Percentiles rank a stretch among this genome's conserved stretches.
Conservation (phyloP, 2,113 vertebrate species). For the Tenrec ecaudatus region DNA sequence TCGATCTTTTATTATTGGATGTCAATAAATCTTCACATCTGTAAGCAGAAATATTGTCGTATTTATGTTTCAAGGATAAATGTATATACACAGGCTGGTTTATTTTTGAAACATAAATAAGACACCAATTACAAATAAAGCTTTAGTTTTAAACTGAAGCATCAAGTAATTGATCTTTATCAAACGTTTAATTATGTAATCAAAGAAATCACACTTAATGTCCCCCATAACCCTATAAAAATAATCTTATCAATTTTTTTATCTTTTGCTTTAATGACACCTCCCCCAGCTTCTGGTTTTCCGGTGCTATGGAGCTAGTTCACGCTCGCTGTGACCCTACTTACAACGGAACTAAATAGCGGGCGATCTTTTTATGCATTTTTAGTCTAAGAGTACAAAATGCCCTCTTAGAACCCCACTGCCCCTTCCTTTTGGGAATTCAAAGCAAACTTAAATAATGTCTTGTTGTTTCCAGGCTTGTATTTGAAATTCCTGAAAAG, state of each 20-base stretch:
- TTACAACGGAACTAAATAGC: background rate
- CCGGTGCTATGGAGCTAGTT: background rate
- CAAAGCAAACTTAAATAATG: conserved; percentile 7
- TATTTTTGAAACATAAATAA: conserved; percentile 24
- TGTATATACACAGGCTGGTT: background rate
- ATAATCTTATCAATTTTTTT: conserved; percentile 10
- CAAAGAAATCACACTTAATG: background rate
- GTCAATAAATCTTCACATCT: background rate
- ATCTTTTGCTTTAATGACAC: background rate
- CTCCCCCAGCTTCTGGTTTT: background rate
- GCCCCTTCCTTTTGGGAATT: background rate
- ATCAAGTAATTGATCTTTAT: background rate
- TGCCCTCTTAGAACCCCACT: background rate
- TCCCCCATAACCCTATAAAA: background rate
- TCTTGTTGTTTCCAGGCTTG: background rate
- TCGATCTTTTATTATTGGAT: background rate
- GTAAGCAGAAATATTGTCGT: background rate
- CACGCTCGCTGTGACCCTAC: too few species aligned
- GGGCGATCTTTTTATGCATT: background rate
- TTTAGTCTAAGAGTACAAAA: background rate
- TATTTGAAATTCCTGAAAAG: background rate
- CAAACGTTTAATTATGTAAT: conserved; percentile 1
- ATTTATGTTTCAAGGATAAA: conserved; percentile 11
- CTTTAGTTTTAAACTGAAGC: background rate
- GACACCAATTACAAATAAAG: conserved; percentile 20